Evolutionary conservation across 2,888 invertebrate species (phyloP), one percentile per base, ranked within the genome.

Genomic region (Ditylenchus weischeri): DNA sequence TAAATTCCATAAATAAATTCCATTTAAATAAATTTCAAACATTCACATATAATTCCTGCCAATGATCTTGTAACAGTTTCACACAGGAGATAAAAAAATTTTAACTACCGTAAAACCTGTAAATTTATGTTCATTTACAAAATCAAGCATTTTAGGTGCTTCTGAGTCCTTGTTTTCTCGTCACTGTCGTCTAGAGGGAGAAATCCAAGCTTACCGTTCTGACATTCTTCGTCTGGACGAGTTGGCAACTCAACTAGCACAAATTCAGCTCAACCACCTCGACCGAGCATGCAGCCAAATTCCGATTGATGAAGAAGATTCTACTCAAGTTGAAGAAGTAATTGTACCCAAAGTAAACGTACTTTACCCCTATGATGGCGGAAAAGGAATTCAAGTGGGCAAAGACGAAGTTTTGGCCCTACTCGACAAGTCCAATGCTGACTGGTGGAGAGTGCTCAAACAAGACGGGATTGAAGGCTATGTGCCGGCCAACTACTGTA

Each of bases 361-460:
- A 13, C 86, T 91, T 61, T 95, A 94, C 85, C 89, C 91, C 18
- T 96, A 93, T 87, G 89, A 88, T 65, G 94, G 94, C 0, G 36
- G 54, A 91, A 93, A 91, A 94, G 87, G 89, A 89, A 61, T 75
- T 38, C 21, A 61, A 21, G 72, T 75, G 19, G 65, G 18, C n/a
- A 70, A 75, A 50, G 73, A 69, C 49, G 77, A 75, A 86, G 87
- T 89, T 1, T 91, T 96, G 91, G 90, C 92, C 81, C 87, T 98
- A 0, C 88, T 96, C 72, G 92, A 90, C 83, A 93, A 93, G 86
- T 93, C 92, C 10, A 96, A 95, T 85, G 89, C 90, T 0, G 98
- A 98, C 84, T 96, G 96, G 96, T 98, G 98, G 98, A 92, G 92
- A 79, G 91, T 95, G 8, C 70, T 80, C 66, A 77, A 92, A 84